These are phyloP conservation scores for Cataglyphis albicans DNA, from an alignment of 2,888 invertebrate species.

Conservation along the genomic window DNA sequence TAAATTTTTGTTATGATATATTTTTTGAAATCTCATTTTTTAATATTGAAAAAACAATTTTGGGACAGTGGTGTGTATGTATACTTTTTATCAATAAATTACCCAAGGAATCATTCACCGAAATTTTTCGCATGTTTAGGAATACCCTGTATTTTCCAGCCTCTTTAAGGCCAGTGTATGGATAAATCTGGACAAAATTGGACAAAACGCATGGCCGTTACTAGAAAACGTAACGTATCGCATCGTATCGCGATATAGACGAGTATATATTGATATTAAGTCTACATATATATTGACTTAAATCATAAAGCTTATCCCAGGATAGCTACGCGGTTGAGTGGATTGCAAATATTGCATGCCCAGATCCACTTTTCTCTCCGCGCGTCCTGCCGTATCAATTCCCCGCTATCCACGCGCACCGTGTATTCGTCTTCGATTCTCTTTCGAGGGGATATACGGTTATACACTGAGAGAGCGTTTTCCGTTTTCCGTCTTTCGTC, in stretches of 20 bases:
- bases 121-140: no score
- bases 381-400: conserved; percentile 43
- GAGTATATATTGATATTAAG: conserved; percentile 66
- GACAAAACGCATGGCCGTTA: not conserved
- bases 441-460: conserved; percentile 33
- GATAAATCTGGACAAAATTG: not conserved
- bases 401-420: conserved; percentile 19
- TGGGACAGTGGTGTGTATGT: no score
- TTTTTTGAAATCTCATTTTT: no score
- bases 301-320: conserved; percentile 70
- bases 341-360: conserved; percentile 66
- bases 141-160: not conserved
- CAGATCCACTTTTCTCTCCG: conserved; percentile 55
- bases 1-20: no score
- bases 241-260: conserved; percentile 13
- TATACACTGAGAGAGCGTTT: not conserved
- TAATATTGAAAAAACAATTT: no score
- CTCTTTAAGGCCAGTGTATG: not conserved
- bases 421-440: conserved; percentile 46
- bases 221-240: not conserved
- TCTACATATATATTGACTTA: conserved; percentile 71
- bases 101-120: no score
- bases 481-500: conserved; percentile 44
- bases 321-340: conserved; percentile 63
- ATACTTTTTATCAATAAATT: no score